A percentile compares a stretch with the other conserved stretches of the same genome.
phyloP scores from a whole-genome alignment of 1,140 invertebrate genomes.

The Triops cancriformis region DNA sequence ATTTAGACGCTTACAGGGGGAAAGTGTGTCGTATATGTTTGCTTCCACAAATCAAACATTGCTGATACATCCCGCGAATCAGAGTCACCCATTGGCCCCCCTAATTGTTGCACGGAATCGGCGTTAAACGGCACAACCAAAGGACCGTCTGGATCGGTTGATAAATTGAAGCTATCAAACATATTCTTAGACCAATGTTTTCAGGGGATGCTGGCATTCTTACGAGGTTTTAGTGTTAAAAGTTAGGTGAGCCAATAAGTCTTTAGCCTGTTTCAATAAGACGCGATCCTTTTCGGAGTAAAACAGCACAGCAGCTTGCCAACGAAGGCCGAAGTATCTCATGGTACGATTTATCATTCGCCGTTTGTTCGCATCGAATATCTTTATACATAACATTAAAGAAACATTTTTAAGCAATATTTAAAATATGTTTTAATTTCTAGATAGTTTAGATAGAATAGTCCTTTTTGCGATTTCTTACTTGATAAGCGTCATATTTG shows the following conservation, averaged over 20 bases:
- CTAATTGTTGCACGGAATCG: conserved; percentile 9
- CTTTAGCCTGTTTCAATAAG: conserved; percentile 21
- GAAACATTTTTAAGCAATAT: too few species aligned
- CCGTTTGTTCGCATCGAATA: conserved; percentile 17
- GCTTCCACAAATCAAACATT: neutral
- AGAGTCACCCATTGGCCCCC: neutral
- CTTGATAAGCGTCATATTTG: conserved; percentile 22
- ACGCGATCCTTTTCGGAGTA: conserved; percentile 15
- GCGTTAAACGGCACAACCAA: conserved; percentile 6
- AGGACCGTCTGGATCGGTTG: neutral
- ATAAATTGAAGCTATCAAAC: conserved; percentile 6
- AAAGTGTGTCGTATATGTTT: neutral
- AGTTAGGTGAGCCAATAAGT: conserved; percentile 19
- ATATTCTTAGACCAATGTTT: neutral
- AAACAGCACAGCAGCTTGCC: conserved; percentile 16
- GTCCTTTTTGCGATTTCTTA: conserved; percentile 11
- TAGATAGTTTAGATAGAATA: too few species aligned
- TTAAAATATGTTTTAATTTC: too few species aligned
- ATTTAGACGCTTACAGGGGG: neutral
- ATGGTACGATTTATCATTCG: neutral
- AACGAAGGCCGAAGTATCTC: neutral
- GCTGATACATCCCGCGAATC: neutral
- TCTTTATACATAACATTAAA: too few species aligned
- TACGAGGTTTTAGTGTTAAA: conserved; percentile 24
- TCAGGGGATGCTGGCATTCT: neutral